phyloP scores from a whole-genome alignment of 1,140 invertebrate species.

The Artemia franciscana region DNA sequence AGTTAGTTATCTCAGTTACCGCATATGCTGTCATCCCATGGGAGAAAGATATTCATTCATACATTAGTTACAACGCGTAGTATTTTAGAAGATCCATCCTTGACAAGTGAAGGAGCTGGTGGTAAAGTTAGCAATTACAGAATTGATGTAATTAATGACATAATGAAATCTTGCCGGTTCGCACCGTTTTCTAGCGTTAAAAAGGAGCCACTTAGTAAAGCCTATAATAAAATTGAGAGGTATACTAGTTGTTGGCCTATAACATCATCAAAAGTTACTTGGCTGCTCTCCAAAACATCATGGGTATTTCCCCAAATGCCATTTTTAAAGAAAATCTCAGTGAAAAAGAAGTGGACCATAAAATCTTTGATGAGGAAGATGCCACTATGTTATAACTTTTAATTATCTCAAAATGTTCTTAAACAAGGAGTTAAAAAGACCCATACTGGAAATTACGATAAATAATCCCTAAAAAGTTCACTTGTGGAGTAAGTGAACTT shows the following conservation, averaged over 20 bases:
- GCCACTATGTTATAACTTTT: too few species aligned
- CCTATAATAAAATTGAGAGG: conserved; percentile 40
- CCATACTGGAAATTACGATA: too few species aligned
- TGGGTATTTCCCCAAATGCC: conserved; percentile 51
- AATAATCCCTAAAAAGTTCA: too few species aligned
- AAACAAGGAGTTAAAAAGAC: too few species aligned
- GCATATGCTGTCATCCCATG: conserved; percentile 76
- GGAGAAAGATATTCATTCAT: conserved; percentile 88
- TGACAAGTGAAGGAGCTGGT: conserved; percentile 75
- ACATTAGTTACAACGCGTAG: conserved; percentile 60
- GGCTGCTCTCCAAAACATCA: conserved; percentile 27
- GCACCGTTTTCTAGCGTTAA: conserved; percentile 10
- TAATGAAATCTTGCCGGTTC: neutral
- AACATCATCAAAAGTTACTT: conserved; percentile 42
- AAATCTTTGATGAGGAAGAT: too few species aligned
- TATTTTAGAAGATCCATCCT: conserved; percentile 79
- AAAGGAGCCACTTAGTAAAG: conserved; percentile 28
- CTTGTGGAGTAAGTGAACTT: too few species aligned
- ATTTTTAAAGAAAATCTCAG: conserved; percentile 59
- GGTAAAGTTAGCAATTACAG: conserved; percentile 81
- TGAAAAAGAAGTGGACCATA: conserved; percentile 67
- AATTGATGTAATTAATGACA: conserved; percentile 17
- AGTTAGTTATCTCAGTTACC: too few species aligned
- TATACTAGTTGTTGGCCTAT: conserved; percentile 79
- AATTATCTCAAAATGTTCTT: too few species aligned